These are phyloP conservation scores for Tragulus kanchil DNA, from an alignment of 2,113 vertebrate species.

Conservation along the genomic window DNA sequence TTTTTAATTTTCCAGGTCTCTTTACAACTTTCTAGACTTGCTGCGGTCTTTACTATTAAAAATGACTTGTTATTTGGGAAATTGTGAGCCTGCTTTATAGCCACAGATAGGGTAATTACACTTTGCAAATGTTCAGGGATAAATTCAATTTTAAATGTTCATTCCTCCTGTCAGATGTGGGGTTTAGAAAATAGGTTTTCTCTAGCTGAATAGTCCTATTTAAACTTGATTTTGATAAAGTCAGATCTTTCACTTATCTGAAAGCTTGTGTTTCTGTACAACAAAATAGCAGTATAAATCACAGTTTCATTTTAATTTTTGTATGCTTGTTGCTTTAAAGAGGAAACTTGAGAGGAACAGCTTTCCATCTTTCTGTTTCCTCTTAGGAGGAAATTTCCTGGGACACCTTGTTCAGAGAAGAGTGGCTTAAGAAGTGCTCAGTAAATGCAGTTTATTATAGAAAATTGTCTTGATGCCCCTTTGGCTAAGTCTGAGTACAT, in stretches of 20 bases:
- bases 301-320: neutral
- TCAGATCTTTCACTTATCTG: neutral
- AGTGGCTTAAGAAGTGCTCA: conserved; percentile 3
- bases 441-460: neutral
- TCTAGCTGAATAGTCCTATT: neutral
- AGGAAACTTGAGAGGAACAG: neutral
- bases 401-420: neutral
- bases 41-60: conserved; percentile 58
- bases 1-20: neutral
- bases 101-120: conserved; percentile 51
- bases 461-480: conserved; percentile 10
- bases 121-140: conserved; percentile 46
- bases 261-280: neutral
- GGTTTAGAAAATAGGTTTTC: conserved; percentile 19
- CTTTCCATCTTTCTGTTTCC: neutral
- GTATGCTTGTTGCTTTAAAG: neutral
- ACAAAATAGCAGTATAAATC: neutral
- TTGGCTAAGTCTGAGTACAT: neutral
- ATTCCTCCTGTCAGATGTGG: neutral
- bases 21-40: conserved; percentile 47
- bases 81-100: conserved; percentile 18
- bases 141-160: conserved; percentile 62
- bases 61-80: conserved; percentile 46
- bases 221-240: conserved; percentile 53
- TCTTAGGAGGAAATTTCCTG: neutral